Conservation (phyloP, 1,140 invertebrate species). For the Trachelipus rathkii region DNA sequence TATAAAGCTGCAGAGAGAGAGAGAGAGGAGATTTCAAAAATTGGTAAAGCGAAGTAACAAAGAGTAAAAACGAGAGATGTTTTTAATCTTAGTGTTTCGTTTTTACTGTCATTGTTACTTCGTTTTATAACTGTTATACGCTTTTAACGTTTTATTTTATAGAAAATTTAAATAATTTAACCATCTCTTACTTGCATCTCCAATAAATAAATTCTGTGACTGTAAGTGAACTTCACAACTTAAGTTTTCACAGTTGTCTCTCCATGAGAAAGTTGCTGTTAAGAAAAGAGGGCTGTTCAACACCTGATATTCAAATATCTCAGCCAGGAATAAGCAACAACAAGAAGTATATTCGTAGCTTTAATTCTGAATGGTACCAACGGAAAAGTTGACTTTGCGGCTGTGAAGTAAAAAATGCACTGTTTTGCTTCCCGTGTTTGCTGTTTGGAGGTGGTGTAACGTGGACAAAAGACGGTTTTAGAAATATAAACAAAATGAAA, state of each 20-base stretch:
- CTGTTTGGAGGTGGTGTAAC: constrained; percentile 41
- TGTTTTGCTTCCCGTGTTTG: constrained; percentile 45
- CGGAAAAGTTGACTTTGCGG: constrained; percentile 39
- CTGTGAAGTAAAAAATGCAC: constrained; percentile 41
- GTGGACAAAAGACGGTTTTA: constrained; percentile 40
- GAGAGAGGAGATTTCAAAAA: too few species aligned
- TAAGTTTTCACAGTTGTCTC: constrained; percentile 26
- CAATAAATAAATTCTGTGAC: too few species aligned
- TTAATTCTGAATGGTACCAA: constrained; percentile 35
- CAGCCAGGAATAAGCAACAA: constrained; percentile 31
- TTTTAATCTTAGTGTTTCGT: too few species aligned
- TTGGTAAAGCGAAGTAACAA: too few species aligned
- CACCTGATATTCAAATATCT: constrained; percentile 32
- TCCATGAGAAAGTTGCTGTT: constrained; percentile 32
- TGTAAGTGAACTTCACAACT: constrained; percentile 19
- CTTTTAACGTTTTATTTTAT: too few species aligned
- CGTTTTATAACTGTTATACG: too few species aligned
- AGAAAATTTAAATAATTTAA: too few species aligned
- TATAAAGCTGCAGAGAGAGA: too few species aligned
- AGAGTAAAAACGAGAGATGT: too few species aligned
- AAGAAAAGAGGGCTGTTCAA: constrained; percentile 34
- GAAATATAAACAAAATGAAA: constrained; percentile 22
- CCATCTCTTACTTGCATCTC: too few species aligned
- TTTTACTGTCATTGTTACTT: too few species aligned
- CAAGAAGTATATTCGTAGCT: constrained; percentile 38